Evolutionary conservation across 2,113 vertebrate species (phyloP).

Genomic region (zebrafish (Danio rerio)): GRCz12tu NC_133179.1:16391501-16392000

Average conservation of each 20-base stretch:
- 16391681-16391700: too few relatives aligned
- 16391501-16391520: too few relatives aligned
- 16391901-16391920: slow-evolving; percentile 41
- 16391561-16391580: too few relatives aligned
- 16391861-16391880: slow-evolving; percentile 48
- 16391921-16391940: slow-evolving; percentile 49
- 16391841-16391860: neutral
- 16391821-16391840: neutral
- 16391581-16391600: too few relatives aligned
- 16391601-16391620: too few relatives aligned
- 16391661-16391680: too few relatives aligned
- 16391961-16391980: slow-evolving; percentile 53
- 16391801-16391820: slow-evolving; percentile 34
- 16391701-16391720: neutral
- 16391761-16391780: neutral
- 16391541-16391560: too few relatives aligned
- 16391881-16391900: slow-evolving; percentile 35
- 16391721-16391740: neutral
- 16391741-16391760: slow-evolving; percentile 29
- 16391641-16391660: too few relatives aligned
- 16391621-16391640: too few relatives aligned
- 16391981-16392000: slow-evolving; percentile 51
- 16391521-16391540: too few relatives aligned
- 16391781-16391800: slow-evolving; percentile 15
- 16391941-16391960: slow-evolving; percentile 33